Conservation (phyloP, 2,113 vertebrate genomes). For the Cynoglossus semilaevis region DNA sequence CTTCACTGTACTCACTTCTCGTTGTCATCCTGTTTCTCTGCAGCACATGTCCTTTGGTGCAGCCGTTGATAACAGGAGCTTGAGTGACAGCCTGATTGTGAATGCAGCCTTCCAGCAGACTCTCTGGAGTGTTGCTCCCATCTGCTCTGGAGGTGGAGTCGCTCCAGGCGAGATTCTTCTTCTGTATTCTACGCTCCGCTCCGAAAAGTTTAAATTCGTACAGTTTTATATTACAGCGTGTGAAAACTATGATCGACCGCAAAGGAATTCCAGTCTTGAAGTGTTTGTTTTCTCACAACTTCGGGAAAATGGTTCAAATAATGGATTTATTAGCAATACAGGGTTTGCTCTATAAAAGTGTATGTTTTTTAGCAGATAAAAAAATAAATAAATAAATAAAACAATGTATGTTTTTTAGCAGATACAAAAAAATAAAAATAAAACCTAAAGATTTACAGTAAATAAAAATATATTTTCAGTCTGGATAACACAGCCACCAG, state of each 20-base stretch:
- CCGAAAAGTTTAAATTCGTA: slow-evolving; percentile 1
- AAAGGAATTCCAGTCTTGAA: not conserved
- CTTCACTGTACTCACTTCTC: slow-evolving; percentile 10
- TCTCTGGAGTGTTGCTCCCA: slow-evolving; percentile 91
- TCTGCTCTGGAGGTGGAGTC: slow-evolving; percentile 87
- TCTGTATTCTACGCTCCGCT: not conserved
- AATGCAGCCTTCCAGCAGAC: slow-evolving; percentile 94
- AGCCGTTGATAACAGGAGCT: slow-evolving; percentile 54
- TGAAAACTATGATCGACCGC: no score
- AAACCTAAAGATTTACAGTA: no score
- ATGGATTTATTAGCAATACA: no score
- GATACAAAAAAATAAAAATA: no score
- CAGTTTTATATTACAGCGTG: not conserved
- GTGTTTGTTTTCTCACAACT: no score
- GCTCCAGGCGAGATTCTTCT: slow-evolving; percentile 82
- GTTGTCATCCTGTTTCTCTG: slow-evolving; percentile 16
- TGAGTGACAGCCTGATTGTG: slow-evolving; percentile 79
- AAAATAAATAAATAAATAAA: no score
- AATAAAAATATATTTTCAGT: no score
- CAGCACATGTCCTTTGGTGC: slow-evolving; percentile 88
- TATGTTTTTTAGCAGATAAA: no score
- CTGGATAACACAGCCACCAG: no score
- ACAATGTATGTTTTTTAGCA: no score
- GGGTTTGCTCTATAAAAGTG: no score
- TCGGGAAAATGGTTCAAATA: no score